Conservation (phyloP, 1,140 invertebrate species). For the Drosophila prosaltans region DNA sequence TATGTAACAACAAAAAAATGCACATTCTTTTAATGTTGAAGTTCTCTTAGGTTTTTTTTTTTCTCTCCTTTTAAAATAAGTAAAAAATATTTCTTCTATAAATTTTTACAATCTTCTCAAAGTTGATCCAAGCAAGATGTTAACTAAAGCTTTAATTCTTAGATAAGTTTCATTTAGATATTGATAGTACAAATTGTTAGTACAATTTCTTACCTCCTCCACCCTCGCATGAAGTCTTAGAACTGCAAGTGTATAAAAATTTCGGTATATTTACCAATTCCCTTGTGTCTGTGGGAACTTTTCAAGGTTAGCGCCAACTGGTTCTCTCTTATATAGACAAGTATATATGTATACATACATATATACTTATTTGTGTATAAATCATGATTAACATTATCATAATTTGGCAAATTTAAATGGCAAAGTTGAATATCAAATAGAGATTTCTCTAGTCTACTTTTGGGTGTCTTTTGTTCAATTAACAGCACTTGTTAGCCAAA, state of each 20-base stretch:
- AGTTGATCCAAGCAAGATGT: no score
- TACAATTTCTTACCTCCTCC: no score
- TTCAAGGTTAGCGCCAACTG: neutral
- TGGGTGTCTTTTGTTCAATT: constrained; percentile 6
- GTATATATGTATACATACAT: neutral
- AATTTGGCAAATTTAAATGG: neutral
- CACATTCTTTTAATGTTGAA: neutral
- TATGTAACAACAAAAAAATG: neutral
- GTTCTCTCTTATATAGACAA: neutral
- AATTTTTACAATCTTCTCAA: no score
- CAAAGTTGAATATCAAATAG: neutral
- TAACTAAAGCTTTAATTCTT: no score
- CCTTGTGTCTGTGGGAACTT: neutral
- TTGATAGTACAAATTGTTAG: no score
- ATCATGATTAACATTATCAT: neutral
- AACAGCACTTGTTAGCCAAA: constrained; percentile 1
- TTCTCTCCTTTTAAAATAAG: no score
- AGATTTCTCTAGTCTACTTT: constrained; percentile 6
- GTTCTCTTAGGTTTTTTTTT: no score
- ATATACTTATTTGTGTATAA: neutral
- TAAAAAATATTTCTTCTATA: no score
- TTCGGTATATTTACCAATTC: neutral
- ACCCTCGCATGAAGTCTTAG: no score
- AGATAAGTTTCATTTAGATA: no score
- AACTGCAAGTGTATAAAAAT: neutral